Base-by-base conservation (phyloP, 2,888 invertebrate genomes). In the Hemistola chrysoprasaria region DNA sequence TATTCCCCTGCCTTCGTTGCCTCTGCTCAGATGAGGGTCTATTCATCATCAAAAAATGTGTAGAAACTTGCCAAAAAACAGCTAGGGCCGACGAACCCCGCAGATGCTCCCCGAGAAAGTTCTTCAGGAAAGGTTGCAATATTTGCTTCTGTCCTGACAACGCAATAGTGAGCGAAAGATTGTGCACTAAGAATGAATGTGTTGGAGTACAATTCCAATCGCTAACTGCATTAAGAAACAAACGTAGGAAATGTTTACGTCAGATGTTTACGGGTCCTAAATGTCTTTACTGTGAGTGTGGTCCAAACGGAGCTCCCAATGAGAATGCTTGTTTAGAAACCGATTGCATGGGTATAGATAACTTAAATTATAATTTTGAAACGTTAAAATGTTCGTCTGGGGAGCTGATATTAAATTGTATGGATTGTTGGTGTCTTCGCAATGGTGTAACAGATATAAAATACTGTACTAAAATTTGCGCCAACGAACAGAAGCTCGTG, bases 211-310 rank as follows among this genome's bases (percentile, higher is more conserved):
- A 47, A 22, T 48, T 56, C 1, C 49, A 46, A 20, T 47, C 63
- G 2, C 50, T 72, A 10, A 42, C 44, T 3, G 34, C 27, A 6
- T 40, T 79, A 8, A 71, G 53, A 36, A 66, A 61, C 25, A 47
- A 39, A 22, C 35, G 53, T 1, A 50, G 40, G 1, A 40, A 45
- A 22, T 87, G 87, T 41, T 45, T 40, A 1, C 71, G 78, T 1
- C 60, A 78, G 25, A 71, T 54, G 11, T 86, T 78, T 45, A 72
- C 74, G 0, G 60, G 56, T n/a, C 68, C 76, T 0, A 72, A 59
- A 53, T 87, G 87, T 46, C 55, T 74, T 7, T 86, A 77, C 47
- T 87, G 87, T 34, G 74, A 78, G 39, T 87, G 87, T 32, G 64
- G 56, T 37, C 36, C 59, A 3, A 56, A 70, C 21, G 79, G 77